Evolutionary conservation across 2,113 vertebrate genomes (phyloP).

Genomic region (Ivindomyrus marchei): DNA sequence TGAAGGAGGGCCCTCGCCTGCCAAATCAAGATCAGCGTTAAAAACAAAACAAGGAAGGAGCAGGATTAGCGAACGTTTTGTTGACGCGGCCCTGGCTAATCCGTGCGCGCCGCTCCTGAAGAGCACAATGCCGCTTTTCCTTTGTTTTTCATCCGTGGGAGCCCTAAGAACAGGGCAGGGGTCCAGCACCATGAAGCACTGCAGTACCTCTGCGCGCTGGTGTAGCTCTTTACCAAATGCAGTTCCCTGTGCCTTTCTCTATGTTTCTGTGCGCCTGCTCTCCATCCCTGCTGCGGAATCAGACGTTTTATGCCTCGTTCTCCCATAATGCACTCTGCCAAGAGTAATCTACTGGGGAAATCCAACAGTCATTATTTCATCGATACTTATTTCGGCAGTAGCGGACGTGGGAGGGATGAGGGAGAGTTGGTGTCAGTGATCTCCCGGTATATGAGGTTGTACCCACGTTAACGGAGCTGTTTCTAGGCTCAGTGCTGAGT

Average conservation of each 20-base stretch:
- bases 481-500: not conserved
- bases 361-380: not conserved
- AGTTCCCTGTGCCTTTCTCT: not conserved
- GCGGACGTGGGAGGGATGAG: not conserved
- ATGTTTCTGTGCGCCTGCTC: not conserved
- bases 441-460: not conserved
- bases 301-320: not conserved
- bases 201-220: not conserved
- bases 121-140: not conserved
- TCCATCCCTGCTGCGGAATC: not conserved
- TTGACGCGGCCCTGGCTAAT: not conserved
- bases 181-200: not conserved
- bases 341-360: not conserved
- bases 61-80: not conserved
- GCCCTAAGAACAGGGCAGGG: no score
- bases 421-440: not conserved
- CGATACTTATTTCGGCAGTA: not conserved
- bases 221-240: not conserved
- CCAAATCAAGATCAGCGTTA: slow-evolving; percentile 16
- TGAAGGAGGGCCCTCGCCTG: not conserved
- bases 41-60: slow-evolving; percentile 1
- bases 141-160: not conserved
- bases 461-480: not conserved
- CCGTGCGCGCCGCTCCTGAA: not conserved
- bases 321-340: not conserved